Base-by-base conservation (phyloP, 2,888 invertebrate genomes). In the Cataglyphis rosenhaueri region DNA sequence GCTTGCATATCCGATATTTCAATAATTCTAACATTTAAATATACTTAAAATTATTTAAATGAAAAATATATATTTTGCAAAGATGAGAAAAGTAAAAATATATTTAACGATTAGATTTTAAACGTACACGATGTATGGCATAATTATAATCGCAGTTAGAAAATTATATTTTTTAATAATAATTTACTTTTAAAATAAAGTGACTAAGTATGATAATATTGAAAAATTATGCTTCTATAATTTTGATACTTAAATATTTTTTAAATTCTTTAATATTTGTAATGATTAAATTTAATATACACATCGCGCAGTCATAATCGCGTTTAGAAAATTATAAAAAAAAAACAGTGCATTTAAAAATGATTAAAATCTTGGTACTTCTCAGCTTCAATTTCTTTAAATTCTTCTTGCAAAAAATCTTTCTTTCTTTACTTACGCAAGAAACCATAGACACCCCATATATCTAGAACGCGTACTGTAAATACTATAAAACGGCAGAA, bases 401-500 rank as follows among this genome's bases (percentile, higher is more conserved):
- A 68, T 76, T 68, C 55, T 29, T 66, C 29, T 0, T 15, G 15
- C n/a, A 35, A 15, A 66, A 52, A 2, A n/a, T 52, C n/a, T 52
- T 0, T 52, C 52, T 52, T n/a, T 52, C 48, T 52, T 18, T n/a
- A 66, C 52, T 52, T 55, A 15, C 3, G 10, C 18, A n/a, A n/a
- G 25, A 6, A 12, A 68, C 55, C 18, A n/a, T 55, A 32, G 41
- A 78, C 10, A 35, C 21, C 8, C 18, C 35, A 10, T 48, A 21
- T 44, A 35, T 8, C 10, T 52, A 0, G 18, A 25, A 29, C 55
- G 25, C n/a, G 25, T 66, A 66, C 18, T 21, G 59, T 71, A 79
- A 79, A 59, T 59, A 71, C 38, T 68, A 29, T n/a, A 70, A 70
- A 59, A 78, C 59, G 59, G 44, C 18, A 41, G 12, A 52, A 21